phyloP scores from a whole-genome alignment of 2,797 vertebrate genomes.

The Caiman crocodilus region DNA sequence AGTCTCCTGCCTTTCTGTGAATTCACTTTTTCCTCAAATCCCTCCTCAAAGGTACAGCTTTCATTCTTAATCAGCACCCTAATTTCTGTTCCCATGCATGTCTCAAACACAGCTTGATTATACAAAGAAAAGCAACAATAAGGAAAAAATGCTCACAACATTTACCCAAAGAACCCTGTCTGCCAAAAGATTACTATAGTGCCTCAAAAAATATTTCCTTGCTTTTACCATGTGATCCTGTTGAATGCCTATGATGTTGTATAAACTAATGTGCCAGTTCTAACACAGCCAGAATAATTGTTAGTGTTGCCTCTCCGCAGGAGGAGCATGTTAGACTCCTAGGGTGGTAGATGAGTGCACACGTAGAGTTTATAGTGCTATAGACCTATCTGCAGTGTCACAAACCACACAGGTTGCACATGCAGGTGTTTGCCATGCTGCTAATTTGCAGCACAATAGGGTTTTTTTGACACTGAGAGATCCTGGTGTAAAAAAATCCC shows the following conservation, averaged over 20 bases:
- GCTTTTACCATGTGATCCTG: constrained; percentile 12
- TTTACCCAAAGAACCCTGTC: background rate
- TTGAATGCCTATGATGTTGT: background rate
- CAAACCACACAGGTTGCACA: too few relatives aligned
- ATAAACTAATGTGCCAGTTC: background rate
- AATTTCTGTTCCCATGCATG: background rate
- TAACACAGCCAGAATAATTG: background rate
- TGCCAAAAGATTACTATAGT: background rate
- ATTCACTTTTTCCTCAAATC: background rate
- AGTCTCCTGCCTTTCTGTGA: constrained; percentile 13
- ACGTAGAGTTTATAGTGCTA: too few relatives aligned
- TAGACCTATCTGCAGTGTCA: too few relatives aligned
- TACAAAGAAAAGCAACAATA: constrained; percentile 26
- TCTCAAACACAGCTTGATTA: constrained; percentile 1
- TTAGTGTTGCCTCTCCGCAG: background rate
- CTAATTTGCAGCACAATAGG: too few relatives aligned
- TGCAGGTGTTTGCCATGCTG: too few relatives aligned
- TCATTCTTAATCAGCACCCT: constrained; percentile 15
- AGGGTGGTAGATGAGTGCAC: too few relatives aligned
- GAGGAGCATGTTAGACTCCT: background rate
- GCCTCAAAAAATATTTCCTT: background rate
- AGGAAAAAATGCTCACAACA: background rate
- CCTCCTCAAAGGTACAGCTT: background rate
- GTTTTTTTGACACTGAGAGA: too few relatives aligned
- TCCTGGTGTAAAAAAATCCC: too few relatives aligned